Base-by-base conservation (phyloP, 2,113 vertebrate genomes). In the Stercorarius parasiticus region DNA sequence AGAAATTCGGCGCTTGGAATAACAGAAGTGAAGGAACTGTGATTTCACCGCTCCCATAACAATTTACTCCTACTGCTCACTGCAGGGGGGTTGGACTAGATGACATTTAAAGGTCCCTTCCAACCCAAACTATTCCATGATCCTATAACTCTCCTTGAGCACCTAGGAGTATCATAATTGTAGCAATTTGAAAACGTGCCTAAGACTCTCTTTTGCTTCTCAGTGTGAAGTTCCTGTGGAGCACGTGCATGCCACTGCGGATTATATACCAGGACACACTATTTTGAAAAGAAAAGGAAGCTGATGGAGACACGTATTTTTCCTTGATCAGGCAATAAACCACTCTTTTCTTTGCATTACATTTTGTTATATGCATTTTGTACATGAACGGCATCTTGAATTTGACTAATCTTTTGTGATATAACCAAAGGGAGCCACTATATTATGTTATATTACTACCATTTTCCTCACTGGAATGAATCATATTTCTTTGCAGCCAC, bases 391-490 rank as follows among this genome's bases (percentile, higher is more conserved):
- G 5, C 3, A 2, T 29, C 83, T 70, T n/a, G 58, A 85, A 88
- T 74, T 70, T 82, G 30, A 88, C 32, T 85, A 29, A 59, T 65
- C 29, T 55, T 77, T 45, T 34, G n/a, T 61, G 27, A 69, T 74
- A 69, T 13, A 79, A 82, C 64, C 49, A 47, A 74, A 88, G 32
- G 29, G 36, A 88, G 26, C 3, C 8, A 6, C 36, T 77, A 21
- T 30, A 34, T 86, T 82, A 43, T 40, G 36, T 40, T 88, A 5
- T 30, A 55, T 43, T 73, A 15, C 53, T 59, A 38, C 43, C 9
- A 64, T 85, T 95, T 91, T 67, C 70, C 50, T 82, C 55, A 45
- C 32, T 88, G 74, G 65, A 88, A 78, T 78, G 26, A 72, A 84
- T 93, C 27, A 25, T 18, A 53, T 43, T 52, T 55, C 74, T 73